Evolutionary conservation across 2,797 vertebrate species (phyloP), one percentile per base, ranked within the genome.

Genomic region (Meda fulgida): DNA sequence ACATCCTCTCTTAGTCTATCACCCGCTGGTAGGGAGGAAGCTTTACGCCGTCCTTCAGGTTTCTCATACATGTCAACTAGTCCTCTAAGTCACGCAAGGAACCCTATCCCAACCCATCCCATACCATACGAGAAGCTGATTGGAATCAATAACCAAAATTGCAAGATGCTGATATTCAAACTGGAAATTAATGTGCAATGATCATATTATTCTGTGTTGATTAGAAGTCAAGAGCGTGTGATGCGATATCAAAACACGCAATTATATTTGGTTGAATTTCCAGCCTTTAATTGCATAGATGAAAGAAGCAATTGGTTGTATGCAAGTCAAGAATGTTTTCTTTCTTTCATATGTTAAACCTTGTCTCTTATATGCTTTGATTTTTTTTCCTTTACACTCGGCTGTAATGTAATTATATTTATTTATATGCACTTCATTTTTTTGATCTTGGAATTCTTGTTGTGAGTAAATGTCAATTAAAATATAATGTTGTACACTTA

Each of bases 291-390:
- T 94, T 94, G 93, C 92, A 88, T 85, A 92, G 93, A 94, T 94
- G 93, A 94, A 95, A 94, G 93, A 85, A 92, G 92, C 90, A 93
- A 95, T 95, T 94, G 94, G 92, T 92, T 93, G 85, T 88, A 91
- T 87, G 92, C 91, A 85, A 93, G 89, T 92, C 85, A 87, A 91
- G 84, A 89, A 87, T 87, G 83, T 86, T 88, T 92, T 88, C 79
- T 53, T 70, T 87, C 90, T 90, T 87, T 90, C 89, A 89, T 58
- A 82, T 89, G 88, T 90, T 82, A 91, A 84, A 86, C 90, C 86
- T 70, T 84, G 73, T 89, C 87, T 91, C 70, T 84, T 88, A 69
- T 63, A 83, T 87, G 55, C 18, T 83, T 87, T 66, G 38, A 84
- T 87, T 92, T 85, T 87, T 9, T 46, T 92, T 87, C 79, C 76